phyloP scores from a whole-genome alignment of 2,888 invertebrate genomes.

The Didymodactylos carnosus region DNA sequence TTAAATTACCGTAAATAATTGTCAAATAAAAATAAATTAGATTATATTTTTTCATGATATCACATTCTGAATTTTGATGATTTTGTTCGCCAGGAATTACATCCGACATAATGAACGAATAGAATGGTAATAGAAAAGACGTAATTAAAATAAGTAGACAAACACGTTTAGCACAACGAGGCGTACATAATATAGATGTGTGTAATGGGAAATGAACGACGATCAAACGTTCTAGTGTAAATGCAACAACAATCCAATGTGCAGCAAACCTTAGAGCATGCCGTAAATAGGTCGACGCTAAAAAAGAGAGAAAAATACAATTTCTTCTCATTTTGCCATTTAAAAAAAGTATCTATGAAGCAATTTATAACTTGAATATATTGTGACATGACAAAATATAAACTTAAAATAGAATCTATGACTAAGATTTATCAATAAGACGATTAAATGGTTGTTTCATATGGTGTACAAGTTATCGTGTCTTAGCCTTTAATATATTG shows the following conservation, averaged over 20 bases:
- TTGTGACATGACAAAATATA: too few species aligned
- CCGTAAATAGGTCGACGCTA: not conserved
- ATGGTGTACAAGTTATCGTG: too few species aligned
- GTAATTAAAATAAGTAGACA: slow-evolving; percentile 1
- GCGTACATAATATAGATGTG: slow-evolving; percentile 9
- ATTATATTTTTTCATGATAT: not conserved
- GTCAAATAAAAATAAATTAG: slow-evolving; percentile 9
- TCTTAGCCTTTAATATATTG: too few species aligned
- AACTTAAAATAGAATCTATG: too few species aligned
- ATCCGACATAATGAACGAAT: slow-evolving; percentile 4
- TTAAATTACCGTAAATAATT: slow-evolving; percentile 5
- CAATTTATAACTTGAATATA: too few species aligned
- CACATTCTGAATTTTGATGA: not conserved
- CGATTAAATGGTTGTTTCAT: too few species aligned
- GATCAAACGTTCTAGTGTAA: slow-evolving; percentile 11
- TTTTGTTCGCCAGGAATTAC: not conserved
- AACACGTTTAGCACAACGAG: slow-evolving; percentile 2
- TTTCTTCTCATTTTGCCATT: too few species aligned
- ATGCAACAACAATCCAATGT: slow-evolving; percentile 11
- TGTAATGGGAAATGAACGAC: slow-evolving; percentile 11
- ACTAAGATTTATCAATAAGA: too few species aligned
- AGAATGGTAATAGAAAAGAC: slow-evolving; percentile 4
- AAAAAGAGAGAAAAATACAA: too few species aligned
- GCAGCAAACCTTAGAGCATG: not conserved
- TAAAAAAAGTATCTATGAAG: too few species aligned